phyloP scores from a whole-genome alignment of 37 sponge, comb jelly and placozoan genomes.

The Amphimedon queenslandica region DNA sequence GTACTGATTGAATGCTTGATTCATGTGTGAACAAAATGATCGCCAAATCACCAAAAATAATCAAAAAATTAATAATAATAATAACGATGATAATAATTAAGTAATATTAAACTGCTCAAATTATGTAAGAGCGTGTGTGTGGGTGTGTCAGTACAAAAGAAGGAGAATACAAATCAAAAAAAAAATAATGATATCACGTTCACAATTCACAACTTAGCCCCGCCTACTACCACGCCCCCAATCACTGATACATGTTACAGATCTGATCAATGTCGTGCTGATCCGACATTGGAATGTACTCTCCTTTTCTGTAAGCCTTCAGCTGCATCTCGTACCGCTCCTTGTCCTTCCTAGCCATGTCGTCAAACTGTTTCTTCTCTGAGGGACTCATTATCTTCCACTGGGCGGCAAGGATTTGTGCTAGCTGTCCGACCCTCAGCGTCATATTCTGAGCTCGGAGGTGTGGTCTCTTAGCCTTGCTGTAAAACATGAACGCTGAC shows the following conservation, averaged over 20 bases:
- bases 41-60: no score
- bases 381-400: conserved; percentile 57
- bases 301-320: conserved; percentile 60
- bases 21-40: no score
- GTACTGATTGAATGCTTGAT: no score
- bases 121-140: no score
- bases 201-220: no score
- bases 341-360: conserved; percentile 69
- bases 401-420: conserved; percentile 60
- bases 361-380: conserved; percentile 47
- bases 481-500: conserved; percentile 90
- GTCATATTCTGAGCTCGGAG: conserved; percentile 51
- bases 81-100: no score
- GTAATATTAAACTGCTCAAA: no score
- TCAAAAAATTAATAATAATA: no score
- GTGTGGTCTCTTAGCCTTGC: conserved; percentile 60
- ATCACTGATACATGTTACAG: neutral
- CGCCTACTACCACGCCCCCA: no score
- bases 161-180: no score
- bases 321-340: conserved; percentile 70
- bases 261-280: conserved; percentile 1
- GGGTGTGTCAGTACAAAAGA: no score
- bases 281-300: conserved; percentile 19
- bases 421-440: conserved; percentile 58
- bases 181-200: no score